These are phyloP conservation scores for Paracyclopina nana DNA, from an alignment of 1,140 invertebrate genomes.

Conservation along the genomic window DNA sequence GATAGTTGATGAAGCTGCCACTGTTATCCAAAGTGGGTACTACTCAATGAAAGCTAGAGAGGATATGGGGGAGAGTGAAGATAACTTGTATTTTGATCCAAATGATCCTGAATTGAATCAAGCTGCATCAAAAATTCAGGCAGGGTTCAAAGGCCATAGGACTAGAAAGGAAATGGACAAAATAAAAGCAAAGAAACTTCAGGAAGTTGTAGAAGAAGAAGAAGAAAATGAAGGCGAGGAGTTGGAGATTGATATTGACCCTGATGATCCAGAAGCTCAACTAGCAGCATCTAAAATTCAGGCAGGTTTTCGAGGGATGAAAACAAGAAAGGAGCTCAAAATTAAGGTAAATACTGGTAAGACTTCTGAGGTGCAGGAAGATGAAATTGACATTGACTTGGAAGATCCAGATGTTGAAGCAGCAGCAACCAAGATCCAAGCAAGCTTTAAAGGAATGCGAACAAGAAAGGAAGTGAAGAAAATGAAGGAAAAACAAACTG, in stretches of 20 bases:
- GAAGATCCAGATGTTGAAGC: not conserved
- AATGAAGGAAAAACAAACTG: not conserved
- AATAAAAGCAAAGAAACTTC: not conserved
- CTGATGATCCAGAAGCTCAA: slow-evolving; percentile 27
- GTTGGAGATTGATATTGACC: slow-evolving; percentile 22
- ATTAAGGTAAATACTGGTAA: slow-evolving; percentile 21
- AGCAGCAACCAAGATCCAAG: slow-evolving; percentile 10
- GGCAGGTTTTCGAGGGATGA: slow-evolving; percentile 22
- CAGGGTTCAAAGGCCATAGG: slow-evolving; percentile 36
- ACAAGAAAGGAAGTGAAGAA: not conserved
- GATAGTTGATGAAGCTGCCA: too few species aligned
- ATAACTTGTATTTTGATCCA: too few species aligned
- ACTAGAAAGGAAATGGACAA: not conserved
- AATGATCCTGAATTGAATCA: not conserved
- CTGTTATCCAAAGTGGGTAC: too few species aligned
- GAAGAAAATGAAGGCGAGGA: not conserved
- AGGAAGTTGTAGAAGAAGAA: not conserved
- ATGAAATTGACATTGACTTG: slow-evolving; percentile 8
- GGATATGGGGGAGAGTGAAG: too few species aligned
- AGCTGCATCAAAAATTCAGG: slow-evolving; percentile 42
- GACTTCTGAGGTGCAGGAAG: slow-evolving; percentile 24
- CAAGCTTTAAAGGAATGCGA: not conserved
- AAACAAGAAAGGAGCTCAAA: slow-evolving; percentile 8
- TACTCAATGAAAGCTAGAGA: too few species aligned
- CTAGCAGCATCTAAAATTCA: slow-evolving; percentile 29